A percentile compares a stretch with the other conserved stretches of the same genome.
Evolutionary conservation across 2,888 invertebrate genomes (phyloP).

Genomic region (Lasioglossum villosulum): DNA sequence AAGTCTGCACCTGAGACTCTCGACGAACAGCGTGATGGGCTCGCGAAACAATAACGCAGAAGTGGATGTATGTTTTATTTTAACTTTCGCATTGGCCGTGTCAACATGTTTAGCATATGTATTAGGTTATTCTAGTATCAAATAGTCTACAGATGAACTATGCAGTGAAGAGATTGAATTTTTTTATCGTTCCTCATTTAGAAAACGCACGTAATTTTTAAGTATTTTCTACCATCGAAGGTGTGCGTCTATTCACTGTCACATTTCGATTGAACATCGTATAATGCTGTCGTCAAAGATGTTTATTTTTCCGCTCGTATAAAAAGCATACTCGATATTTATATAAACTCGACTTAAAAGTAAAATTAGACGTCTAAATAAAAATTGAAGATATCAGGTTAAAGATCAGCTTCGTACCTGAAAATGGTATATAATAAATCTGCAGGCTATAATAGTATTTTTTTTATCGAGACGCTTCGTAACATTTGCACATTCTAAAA

Average conservation of each 20-base stretch:
- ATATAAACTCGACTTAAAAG: not conserved
- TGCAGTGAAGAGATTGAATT: not conserved
- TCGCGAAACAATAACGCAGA: constrained; percentile 87
- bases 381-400: not conserved
- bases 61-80: constrained; percentile 83
- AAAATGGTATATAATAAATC: not conserved
- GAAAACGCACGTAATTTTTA: not conserved
- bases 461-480: too few relatives aligned
- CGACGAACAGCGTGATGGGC: constrained; percentile 86
- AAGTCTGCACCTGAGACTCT: constrained; percentile 86
- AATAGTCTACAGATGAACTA: not conserved
- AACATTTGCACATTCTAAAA: not conserved
- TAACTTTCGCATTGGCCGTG: not conserved
- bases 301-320: not conserved
- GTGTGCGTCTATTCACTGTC: too few relatives aligned
- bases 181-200: not conserved
- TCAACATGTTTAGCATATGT: not conserved
- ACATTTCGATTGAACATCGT: not conserved
- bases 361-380: not conserved
- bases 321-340: not conserved
- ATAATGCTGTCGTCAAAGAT: not conserved
- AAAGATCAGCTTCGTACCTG: not conserved
- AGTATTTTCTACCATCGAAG: not conserved
- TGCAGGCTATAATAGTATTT: not conserved
- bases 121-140: not conserved